A percentile compares a stretch with the other conserved stretches of the same genome.
These are phyloP conservation scores for Nothoprocta perdicaria DNA, from an alignment of 2,113 vertebrate species.

Conservation along the genomic window DNA sequence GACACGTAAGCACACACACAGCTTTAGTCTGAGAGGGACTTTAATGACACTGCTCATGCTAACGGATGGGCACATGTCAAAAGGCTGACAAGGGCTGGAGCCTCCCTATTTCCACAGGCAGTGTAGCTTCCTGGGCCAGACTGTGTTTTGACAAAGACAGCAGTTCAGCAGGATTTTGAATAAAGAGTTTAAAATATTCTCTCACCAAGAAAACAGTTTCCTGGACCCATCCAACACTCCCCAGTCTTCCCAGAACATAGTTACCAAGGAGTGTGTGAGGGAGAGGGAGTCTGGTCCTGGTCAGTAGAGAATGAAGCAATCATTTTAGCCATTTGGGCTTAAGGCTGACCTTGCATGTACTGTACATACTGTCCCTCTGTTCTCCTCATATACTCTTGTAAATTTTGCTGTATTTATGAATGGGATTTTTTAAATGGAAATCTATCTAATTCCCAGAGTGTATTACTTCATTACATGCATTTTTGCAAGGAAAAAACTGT, in stretches of 20 bases:
- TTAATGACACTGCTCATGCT: background rate
- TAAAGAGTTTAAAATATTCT: background rate
- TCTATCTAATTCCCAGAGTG: background rate
- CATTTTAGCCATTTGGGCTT: background rate
- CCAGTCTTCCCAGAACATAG: background rate
- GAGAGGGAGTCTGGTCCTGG: background rate
- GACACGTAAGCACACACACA: background rate
- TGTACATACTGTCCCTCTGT: background rate
- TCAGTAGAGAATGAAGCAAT: background rate
- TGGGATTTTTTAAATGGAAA: background rate
- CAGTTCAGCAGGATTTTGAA: background rate
- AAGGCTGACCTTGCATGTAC: background rate
- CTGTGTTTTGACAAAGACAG: background rate
- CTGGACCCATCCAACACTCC: background rate
- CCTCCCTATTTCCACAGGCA: background rate
- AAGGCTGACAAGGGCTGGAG: background rate
- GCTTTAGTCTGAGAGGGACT: background rate
- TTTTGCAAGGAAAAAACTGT: background rate
- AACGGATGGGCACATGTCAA: background rate
- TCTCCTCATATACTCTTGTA: background rate
- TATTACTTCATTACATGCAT: background rate
- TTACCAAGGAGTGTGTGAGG: background rate
- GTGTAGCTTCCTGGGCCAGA: background rate
- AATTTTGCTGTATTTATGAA: background rate
- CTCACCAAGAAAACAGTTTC: background rate